Evolutionary conservation across 2,113 vertebrate genomes (phyloP).

Genomic region (Caracal caracal): DNA sequence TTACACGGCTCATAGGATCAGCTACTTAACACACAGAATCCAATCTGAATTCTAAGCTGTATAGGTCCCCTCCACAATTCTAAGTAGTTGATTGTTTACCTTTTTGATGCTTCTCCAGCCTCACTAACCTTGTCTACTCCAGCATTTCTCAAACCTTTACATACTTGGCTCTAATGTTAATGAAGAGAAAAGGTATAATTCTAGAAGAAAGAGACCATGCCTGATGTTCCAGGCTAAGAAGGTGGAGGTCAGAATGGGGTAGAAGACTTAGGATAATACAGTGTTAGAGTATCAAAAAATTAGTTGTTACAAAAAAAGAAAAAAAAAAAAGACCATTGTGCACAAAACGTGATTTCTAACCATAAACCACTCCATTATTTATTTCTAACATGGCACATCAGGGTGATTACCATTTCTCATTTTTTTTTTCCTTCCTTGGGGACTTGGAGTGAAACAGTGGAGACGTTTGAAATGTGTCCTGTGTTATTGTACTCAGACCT

Average conservation of each 20-base stretch:
- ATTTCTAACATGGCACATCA: neutral
- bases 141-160: neutral
- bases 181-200: neutral
- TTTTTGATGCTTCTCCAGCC: neutral
- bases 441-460: neutral
- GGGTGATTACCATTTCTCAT: neutral
- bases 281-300: neutral
- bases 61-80: neutral
- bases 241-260: neutral
- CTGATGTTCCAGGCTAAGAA: neutral
- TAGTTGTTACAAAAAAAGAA: neutral
- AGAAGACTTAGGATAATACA: neutral
- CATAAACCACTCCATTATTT: neutral
- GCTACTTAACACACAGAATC: neutral
- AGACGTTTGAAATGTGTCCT: neutral
- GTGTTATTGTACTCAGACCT: neutral
- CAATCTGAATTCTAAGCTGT: neutral
- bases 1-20: neutral
- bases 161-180: neutral
- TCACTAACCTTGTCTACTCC: neutral
- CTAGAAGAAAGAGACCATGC: neutral
- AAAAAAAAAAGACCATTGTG: neutral
- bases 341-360: neutral
- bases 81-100: neutral
- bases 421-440: neutral